Base-by-base conservation (phyloP, 2,888 invertebrate species). In the Drosophila silvestris region DNA sequence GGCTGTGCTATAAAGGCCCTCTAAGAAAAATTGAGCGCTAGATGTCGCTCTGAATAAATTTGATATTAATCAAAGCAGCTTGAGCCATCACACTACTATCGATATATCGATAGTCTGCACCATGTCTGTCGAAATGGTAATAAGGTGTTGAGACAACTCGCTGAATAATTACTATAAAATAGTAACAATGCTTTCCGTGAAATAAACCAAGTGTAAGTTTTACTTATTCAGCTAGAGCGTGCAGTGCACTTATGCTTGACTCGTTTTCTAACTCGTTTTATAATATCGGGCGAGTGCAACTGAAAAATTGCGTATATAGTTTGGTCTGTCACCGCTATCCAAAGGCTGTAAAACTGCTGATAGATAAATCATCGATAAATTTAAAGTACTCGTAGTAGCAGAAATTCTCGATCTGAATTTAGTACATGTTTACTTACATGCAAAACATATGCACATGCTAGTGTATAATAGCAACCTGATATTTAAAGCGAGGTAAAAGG, bases 401-500 rank as follows among this genome's bases (percentile, higher is more conserved):
- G 28, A 62, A 66, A 19, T 70, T 60, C 41, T 57, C 32, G 47
- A 59, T 72, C 54, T 59, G 44, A 22, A 59, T 44, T 73, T 73
- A 65, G 72, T 73, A 65, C 54, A 54, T 65, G 65, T 72, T 73
- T 73, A 72, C 53, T 39, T 64, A 35, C 19, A 56, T 39, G 22
- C 37, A 70, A 51, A 57, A 69, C 69, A 41, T 52, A 70, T 77
- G 77, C 63, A 71, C 60, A 67, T 70, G 72, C 54, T 65, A 70
- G 51, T 35, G 7, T 28, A 26, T 44, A 67, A 59, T 32, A 51
- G 87, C 63, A 85, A 87, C 60, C 77, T 83, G 77, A 85, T 87
- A 87, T 74, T 70, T 61, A 65, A 72, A 77, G 69, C 79, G 63
- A 85, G 83, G 85, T 85, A 85, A 87, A 85, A 77, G 72, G 65